Conservation (phyloP, 2,888 invertebrate genomes). For the Dione juno region DNA sequence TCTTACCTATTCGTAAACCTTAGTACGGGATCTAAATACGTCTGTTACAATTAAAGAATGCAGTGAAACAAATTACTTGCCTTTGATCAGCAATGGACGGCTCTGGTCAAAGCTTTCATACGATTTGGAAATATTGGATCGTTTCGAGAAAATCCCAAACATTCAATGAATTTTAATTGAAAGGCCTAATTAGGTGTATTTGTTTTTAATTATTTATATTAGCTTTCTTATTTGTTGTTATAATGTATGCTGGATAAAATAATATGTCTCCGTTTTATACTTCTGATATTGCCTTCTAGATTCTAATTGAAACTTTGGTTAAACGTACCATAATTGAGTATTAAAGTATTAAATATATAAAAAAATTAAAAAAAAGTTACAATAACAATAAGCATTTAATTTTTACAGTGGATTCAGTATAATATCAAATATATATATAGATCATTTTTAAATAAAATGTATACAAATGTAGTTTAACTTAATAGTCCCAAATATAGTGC, state of each 20-base stretch:
- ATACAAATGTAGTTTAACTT: background rate
- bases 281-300: too few relatives aligned
- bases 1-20: background rate
- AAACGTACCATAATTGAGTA: too few relatives aligned
- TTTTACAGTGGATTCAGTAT: too few relatives aligned
- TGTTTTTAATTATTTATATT: background rate
- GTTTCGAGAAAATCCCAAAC: slow-evolving; percentile 11
- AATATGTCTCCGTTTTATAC: too few relatives aligned
- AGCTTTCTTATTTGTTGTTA: background rate
- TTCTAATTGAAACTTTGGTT: too few relatives aligned
- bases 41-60: slow-evolving; percentile 54
- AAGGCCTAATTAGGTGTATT: background rate
- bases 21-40: slow-evolving; percentile 36
- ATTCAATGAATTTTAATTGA: slow-evolving; percentile 30
- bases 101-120: slow-evolving; percentile 31
- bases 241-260: too few relatives aligned
- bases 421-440: too few relatives aligned
- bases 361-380: too few relatives aligned
- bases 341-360: too few relatives aligned
- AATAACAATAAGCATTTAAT: too few relatives aligned
- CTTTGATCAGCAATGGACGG: slow-evolving; percentile 47
- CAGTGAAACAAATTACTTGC: slow-evolving; percentile 49
- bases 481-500: slow-evolving; percentile 3
- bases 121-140: slow-evolving; percentile 24
- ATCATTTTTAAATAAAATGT: background rate